Conservation (phyloP, 2,888 invertebrate genomes). For the Luffia ferchaultella region DNA sequence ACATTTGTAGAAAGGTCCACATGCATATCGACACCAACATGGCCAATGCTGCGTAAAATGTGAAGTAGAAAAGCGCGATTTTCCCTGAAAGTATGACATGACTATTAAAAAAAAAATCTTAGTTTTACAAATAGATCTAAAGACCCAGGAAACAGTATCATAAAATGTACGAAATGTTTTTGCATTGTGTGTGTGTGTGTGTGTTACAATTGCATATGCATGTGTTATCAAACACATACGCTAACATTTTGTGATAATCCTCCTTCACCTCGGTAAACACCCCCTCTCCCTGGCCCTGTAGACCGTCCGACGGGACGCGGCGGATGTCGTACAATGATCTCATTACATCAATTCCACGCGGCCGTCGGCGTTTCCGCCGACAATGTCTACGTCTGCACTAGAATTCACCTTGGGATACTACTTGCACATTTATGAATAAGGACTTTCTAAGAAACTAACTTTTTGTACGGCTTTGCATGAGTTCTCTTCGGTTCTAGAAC, state of each 20-base stretch:
- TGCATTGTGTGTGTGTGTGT: too few relatives aligned
- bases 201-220: too few relatives aligned
- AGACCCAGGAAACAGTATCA: too few relatives aligned
- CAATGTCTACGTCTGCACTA: conserved; percentile 1
- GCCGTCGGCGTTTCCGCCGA: conserved; percentile 29
- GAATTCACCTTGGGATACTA: neutral
- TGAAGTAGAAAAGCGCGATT: conserved; percentile 93
- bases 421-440: too few relatives aligned
- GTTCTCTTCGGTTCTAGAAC: too few relatives aligned
- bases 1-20: conserved; percentile 91
- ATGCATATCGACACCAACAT: conserved; percentile 94
- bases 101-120: conserved; percentile 1
- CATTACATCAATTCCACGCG: conserved; percentile 39
- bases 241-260: too few relatives aligned
- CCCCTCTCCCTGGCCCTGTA: conserved; percentile 19
- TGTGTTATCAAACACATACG: too few relatives aligned
- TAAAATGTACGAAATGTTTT: too few relatives aligned
- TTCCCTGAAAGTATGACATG: conserved; percentile 73
- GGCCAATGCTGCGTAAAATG: conserved; percentile 91
- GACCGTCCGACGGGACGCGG: conserved; percentile 22
- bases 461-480: too few relatives aligned
- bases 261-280: too few relatives aligned
- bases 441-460: too few relatives aligned
- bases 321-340: conserved; percentile 39
- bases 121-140: too few relatives aligned